These are phyloP conservation scores for Gila orcuttii DNA, from an alignment of 2,113 vertebrate genomes.

Conservation along the genomic window DNA sequence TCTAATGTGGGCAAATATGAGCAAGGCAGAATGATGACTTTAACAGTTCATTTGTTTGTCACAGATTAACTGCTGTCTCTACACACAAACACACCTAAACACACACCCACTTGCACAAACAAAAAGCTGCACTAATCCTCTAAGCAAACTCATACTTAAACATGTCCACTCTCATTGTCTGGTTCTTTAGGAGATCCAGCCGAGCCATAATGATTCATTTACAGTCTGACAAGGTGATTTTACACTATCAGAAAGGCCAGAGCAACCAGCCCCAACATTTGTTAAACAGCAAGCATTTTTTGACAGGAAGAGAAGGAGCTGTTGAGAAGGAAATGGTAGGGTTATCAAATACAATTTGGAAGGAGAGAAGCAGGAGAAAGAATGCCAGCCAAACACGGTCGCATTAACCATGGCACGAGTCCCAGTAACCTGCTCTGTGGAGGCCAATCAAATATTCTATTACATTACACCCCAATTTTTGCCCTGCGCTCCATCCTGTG, in stretches of 20 bases:
- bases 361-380: background rate
- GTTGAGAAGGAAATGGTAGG: background rate
- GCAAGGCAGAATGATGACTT: background rate
- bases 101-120: background rate
- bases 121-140: background rate
- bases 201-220: conserved; percentile 40
- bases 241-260: conserved; percentile 39
- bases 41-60: background rate
- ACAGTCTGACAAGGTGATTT: conserved; percentile 44
- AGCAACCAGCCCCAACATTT: conserved; percentile 37
- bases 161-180: background rate
- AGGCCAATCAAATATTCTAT: conserved; percentile 82
- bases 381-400: conserved; percentile 45
- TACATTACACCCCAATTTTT: conserved; percentile 88
- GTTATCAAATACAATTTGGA: conserved; percentile 45
- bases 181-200: background rate
- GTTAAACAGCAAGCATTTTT: conserved; percentile 36
- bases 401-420: conserved; percentile 56
- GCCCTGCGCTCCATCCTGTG: conserved; percentile 66
- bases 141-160: conserved; percentile 29
- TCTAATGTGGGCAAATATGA: background rate
- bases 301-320: conserved; percentile 19
- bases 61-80: conserved; percentile 3
- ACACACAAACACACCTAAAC: background rate
- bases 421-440: conserved; percentile 68